Percentiles rank a stretch among this genome's conserved stretches.
These are phyloP conservation scores for Carterocephalus palaemon DNA, from an alignment of 2,888 invertebrate species.

Conservation along the genomic window DNA sequence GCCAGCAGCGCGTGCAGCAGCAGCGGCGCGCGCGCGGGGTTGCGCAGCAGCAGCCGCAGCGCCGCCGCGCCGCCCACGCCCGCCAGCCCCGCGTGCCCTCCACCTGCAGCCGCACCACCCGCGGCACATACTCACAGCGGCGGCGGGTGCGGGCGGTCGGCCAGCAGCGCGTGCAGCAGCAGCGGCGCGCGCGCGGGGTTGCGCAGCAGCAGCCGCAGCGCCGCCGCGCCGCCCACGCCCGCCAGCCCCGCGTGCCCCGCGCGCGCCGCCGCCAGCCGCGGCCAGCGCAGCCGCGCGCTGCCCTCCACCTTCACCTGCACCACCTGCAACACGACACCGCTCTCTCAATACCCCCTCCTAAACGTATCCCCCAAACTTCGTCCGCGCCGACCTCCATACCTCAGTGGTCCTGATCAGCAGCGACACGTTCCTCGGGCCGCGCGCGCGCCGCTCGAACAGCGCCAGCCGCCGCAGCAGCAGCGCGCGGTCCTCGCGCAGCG, in stretches of 20 bases:
- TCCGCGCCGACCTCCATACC: no score
- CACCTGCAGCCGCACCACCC: no score
- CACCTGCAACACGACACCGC: constrained; percentile 36
- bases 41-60: constrained; percentile 58
- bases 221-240: constrained; percentile 30
- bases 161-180: constrained; percentile 80
- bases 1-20: constrained; percentile 82
- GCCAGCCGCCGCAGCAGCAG: constrained; percentile 33
- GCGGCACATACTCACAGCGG: constrained; percentile 1
- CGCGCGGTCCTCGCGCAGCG: constrained; percentile 31
- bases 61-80: constrained; percentile 31
- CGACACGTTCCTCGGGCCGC: constrained; percentile 81
- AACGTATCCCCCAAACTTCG: no score
- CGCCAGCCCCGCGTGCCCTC: no score
- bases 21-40: constrained; percentile 85
- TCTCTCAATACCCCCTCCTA: no score
- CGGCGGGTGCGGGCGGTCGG: constrained; percentile 63
- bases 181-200: constrained; percentile 85
- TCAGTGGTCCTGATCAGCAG: constrained; percentile 87
- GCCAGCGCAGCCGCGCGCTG: constrained; percentile 34
- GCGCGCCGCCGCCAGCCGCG: constrained; percentile 43
- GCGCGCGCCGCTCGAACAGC: constrained; percentile 69
- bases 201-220: constrained; percentile 58
- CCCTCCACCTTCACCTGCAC: constrained; percentile 39
- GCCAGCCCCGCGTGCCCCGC: constrained; percentile 33